phyloP scores from a whole-genome alignment of 2,797 vertebrate genomes.

The Coluber constrictor region DNA sequence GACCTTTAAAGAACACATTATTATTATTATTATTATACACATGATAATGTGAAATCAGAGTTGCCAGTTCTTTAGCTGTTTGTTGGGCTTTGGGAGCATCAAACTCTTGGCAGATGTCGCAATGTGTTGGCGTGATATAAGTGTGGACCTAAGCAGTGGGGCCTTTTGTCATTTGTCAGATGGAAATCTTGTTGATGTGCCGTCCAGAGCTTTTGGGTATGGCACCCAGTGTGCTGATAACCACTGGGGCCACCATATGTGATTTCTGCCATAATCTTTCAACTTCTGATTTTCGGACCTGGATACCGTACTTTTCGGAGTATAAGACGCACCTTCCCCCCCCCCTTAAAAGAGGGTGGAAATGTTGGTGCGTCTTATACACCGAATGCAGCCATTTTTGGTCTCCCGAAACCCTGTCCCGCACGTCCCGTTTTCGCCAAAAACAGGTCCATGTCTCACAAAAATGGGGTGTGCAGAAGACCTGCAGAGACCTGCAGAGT shows the following conservation, averaged over 20 bases:
- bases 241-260: neutral
- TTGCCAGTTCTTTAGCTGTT: neutral
- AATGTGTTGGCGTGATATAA: neutral
- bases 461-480: too few relatives aligned
- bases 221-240: neutral
- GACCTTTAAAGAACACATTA: constrained; percentile 39
- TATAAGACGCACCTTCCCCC: too few relatives aligned
- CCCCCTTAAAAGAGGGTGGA: too few relatives aligned
- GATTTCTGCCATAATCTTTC: neutral
- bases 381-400: too few relatives aligned
- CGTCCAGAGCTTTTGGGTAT: neutral
- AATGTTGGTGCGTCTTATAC: too few relatives aligned
- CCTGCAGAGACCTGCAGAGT: too few relatives aligned
- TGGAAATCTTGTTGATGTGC: neutral
- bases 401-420: too few relatives aligned
- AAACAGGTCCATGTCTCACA: too few relatives aligned
- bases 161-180: neutral
- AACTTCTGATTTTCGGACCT: neutral
- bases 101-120: neutral
- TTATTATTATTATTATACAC: neutral
- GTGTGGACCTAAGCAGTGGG: neutral
- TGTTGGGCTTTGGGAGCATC: neutral
- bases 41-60: neutral
- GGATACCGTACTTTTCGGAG: neutral
- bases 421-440: too few relatives aligned